These are phyloP conservation scores for Theristicus caerulescens DNA, from an alignment of 2,113 vertebrate genomes.

Conservation along the genomic window DNA sequence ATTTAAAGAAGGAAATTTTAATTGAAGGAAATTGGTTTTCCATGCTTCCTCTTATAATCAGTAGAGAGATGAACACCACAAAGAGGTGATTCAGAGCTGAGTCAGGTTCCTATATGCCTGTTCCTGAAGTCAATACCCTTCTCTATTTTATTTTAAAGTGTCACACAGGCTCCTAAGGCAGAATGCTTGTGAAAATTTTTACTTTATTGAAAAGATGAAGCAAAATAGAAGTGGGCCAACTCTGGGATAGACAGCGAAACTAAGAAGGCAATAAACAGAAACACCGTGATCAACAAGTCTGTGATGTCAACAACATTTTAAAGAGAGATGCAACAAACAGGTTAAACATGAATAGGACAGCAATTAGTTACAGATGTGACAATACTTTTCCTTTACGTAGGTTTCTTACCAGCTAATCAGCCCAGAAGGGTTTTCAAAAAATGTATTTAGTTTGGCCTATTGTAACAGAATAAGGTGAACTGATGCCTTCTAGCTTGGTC, in stretches of 20 bases:
- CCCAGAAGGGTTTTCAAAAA: not conserved
- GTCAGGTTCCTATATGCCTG: not conserved
- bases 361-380: not conserved
- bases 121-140: not conserved
- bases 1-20: not conserved
- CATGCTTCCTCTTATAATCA: not conserved
- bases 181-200: not conserved
- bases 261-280: not conserved
- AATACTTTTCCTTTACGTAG: not conserved
- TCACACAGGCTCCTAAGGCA: not conserved
- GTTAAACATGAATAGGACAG: not conserved
- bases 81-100: not conserved
- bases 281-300: not conserved
- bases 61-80: not conserved
- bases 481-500: not conserved
- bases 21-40: not conserved
- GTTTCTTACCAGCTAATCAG: not conserved
- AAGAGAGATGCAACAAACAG: not conserved
- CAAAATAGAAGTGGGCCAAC: not conserved
- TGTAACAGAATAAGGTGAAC: not conserved
- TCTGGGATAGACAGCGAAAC: not conserved
- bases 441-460: not conserved
- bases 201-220: not conserved
- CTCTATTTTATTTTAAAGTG: not conserved
- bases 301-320: not conserved